Percentiles rank a stretch among this genome's conserved stretches.
Evolutionary conservation across 1,140 invertebrate species (phyloP).

Genomic region (Caenorhabditis brenneri): DNA sequence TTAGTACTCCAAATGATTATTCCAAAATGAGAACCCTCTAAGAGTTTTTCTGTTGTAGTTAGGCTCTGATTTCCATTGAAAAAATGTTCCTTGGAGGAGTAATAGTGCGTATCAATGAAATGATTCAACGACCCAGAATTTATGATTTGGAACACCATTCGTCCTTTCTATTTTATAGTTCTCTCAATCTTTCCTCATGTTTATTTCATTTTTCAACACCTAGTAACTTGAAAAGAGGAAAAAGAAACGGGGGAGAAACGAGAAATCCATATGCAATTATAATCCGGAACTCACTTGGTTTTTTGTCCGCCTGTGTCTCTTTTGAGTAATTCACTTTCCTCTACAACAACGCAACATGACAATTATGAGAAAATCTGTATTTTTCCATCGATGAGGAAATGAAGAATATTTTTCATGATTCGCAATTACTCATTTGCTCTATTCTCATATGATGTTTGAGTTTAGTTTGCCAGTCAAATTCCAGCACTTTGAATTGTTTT

Average conservation of each 20-base stretch:
- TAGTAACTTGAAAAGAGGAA: background rate
- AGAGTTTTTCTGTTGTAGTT: too few species aligned
- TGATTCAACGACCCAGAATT: background rate
- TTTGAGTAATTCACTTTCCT: background rate
- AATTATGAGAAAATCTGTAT: conserved; percentile 30
- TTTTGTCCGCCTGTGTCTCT: background rate
- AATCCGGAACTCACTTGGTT: conserved; percentile 6
- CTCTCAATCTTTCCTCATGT: background rate
- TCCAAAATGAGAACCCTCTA: too few species aligned
- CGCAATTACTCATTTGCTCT: too few species aligned
- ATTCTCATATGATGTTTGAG: too few species aligned
- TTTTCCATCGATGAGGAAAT: background rate
- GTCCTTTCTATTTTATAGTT: background rate
- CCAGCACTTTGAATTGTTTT: too few species aligned
- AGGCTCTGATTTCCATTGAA: too few species aligned
- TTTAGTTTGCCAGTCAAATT: too few species aligned
- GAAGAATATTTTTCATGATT: background rate
- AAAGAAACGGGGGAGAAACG: background rate
- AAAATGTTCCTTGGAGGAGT: background rate
- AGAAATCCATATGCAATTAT: conserved; percentile 21
- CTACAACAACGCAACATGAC: too few species aligned
- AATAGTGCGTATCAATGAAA: background rate
- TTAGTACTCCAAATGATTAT: too few species aligned
- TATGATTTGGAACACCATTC: conserved; percentile 3
- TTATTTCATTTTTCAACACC: background rate